Base-by-base conservation (phyloP, 2,888 invertebrate genomes). In the Hypselothyrea guttata region DNA sequence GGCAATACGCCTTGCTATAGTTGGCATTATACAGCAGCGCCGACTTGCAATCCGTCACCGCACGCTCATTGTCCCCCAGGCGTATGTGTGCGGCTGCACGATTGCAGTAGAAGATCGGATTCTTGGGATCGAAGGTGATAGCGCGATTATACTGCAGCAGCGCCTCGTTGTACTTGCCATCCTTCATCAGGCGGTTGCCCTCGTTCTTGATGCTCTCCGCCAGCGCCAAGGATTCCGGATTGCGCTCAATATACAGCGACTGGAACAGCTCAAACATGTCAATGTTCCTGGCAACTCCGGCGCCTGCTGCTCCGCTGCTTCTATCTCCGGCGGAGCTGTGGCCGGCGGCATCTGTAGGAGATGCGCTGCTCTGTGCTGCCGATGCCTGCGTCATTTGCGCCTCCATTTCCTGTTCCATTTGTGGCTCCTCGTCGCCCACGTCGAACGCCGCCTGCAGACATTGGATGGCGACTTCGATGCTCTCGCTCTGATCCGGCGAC, bases 91-190 rank as follows among this genome's bases (percentile, higher is more conserved):
- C 98, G 1, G 99, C 99, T 40, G 99, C 99, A 72, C 99, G 93
- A 89, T 99, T 99, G 89, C 98, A 98, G 89, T 96, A 99, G 90
- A 95, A 99, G 27, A 99, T 96, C 0, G 98, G 95, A 91, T 98
- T 98, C 63, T 93, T 92, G 16, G 94, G 93, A 89, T 98, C 96
- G 55, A 97, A 91, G 78, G 94, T 92, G 70, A 99, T 96, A 8
- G 99, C 98, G 79, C 96, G 86, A 65, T 96, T 93, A 88, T 98
- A 98, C 79, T 94, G 93, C 9, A 93, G 92, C 30, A 98, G 90
- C 9, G 98, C 98, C 87, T 97, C 97, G 16, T 92, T 91, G 87
- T 93, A 94, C 77, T 94, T 93, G 60, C 95, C 94, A 28, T 92
- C 92, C 88, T 96, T 97, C 97, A 99, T 97, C n/a, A 95, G 91